Evolutionary conservation across 2,113 vertebrate genomes (phyloP).

Genomic region (Furnarius figulus): DNA sequence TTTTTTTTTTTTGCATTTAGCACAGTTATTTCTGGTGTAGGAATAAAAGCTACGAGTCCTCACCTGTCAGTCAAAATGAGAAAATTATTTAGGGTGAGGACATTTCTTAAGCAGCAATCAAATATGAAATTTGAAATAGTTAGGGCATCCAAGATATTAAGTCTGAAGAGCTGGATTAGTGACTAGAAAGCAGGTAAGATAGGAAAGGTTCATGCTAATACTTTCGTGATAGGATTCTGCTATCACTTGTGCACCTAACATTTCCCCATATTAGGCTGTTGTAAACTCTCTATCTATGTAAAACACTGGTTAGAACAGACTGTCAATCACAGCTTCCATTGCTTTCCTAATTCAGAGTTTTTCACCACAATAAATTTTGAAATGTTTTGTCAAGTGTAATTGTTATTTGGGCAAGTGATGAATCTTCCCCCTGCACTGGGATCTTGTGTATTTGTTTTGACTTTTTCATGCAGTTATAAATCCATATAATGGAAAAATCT

Average conservation of each 20-base stretch:
- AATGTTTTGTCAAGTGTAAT: constrained; percentile 10
- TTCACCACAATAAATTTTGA: not conserved
- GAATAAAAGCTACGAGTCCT: not conserved
- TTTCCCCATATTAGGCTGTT: not conserved
- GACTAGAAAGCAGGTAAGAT: not conserved
- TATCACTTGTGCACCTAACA: not conserved
- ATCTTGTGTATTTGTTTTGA: constrained; percentile 33
- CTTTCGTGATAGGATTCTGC: not conserved
- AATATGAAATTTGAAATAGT: not conserved
- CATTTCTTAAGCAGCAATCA: not conserved
- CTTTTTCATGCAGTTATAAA: constrained; percentile 42
- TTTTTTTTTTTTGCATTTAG: not conserved
- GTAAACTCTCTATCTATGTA: not conserved
- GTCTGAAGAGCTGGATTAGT: not conserved
- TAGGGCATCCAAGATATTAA: not conserved
- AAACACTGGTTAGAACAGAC: not conserved
- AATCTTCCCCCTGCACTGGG: not conserved
- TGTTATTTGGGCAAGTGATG: constrained; percentile 2
- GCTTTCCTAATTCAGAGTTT: not conserved
- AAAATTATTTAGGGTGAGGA: not conserved
- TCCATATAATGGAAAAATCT: constrained; percentile 41
- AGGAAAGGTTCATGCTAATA: not conserved
- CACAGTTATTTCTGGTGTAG: not conserved
- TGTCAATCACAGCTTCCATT: not conserved
- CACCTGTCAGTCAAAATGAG: not conserved